A percentile compares a stretch with the other conserved stretches of the same genome.
These are phyloP conservation scores for Drosophila maculinotata DNA, from an alignment of 2,888 invertebrate genomes.

Conservation along the genomic window DNA sequence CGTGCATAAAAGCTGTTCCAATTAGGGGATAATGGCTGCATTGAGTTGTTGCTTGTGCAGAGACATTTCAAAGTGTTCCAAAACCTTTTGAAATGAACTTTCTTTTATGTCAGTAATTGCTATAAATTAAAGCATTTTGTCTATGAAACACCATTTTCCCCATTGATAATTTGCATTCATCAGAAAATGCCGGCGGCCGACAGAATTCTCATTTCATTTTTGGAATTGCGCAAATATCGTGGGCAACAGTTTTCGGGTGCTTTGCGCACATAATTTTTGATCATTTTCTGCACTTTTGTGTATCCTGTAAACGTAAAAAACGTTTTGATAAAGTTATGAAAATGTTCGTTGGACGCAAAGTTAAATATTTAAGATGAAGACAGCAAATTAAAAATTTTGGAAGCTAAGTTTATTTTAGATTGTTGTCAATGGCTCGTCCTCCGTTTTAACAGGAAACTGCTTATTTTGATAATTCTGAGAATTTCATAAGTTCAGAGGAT, in stretches of 20 bases:
- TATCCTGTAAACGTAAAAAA: neutral
- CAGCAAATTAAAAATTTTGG: no score
- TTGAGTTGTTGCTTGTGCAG: constrained; percentile 14
- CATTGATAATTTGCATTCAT: constrained; percentile 43
- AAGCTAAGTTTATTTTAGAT: no score
- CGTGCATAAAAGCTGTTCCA: constrained; percentile 56
- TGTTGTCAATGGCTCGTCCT: no score
- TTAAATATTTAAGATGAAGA: no score
- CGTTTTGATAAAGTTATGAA: neutral
- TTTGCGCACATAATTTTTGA: no score
- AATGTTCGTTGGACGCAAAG: no score
- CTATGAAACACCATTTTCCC: constrained; percentile 9
- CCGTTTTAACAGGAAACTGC: no score
- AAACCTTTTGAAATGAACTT: constrained; percentile 25
- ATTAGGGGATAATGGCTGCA: constrained; percentile 39
- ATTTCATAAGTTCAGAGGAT: neutral
- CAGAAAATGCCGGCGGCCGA: constrained; percentile 4
- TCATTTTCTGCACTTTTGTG: neutral
- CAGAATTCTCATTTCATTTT: constrained; percentile 15
- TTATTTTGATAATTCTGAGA: no score
- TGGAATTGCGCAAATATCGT: constrained; percentile 15
- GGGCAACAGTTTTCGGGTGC: neutral
- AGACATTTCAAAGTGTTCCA: constrained; percentile 5
- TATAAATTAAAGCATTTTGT: constrained; percentile 16
- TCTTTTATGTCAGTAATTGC: constrained; percentile 48